phyloP scores from a whole-genome alignment of 2,113 vertebrate species.

The Coreoperca whiteheadi region DNA sequence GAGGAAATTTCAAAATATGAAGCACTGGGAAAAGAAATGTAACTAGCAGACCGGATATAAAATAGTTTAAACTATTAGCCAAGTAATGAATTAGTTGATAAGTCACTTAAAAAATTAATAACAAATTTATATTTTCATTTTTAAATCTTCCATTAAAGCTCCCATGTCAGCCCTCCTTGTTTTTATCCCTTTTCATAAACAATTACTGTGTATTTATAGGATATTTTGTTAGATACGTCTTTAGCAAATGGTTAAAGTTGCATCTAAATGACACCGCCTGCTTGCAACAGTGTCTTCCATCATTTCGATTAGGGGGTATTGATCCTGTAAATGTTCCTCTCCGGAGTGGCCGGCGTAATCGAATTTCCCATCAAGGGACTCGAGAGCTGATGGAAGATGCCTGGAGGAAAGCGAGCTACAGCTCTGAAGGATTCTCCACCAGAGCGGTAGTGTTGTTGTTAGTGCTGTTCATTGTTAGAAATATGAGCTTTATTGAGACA shows the following conservation, averaged over 20 bases:
- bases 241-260: neutral
- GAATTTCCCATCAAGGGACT: slow-evolving; percentile 3
- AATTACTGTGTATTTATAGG: neutral
- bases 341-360: neutral
- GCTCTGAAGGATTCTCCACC: neutral
- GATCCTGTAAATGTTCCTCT: slow-evolving; percentile 20
- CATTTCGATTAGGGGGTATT: slow-evolving; percentile 9
- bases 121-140: neutral
- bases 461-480: too few species aligned
- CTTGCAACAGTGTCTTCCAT: neutral
- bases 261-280: neutral
- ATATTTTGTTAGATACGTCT: neutral
- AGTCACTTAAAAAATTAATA: neutral
- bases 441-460: neutral
- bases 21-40: too few species aligned
- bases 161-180: neutral
- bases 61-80: neutral
- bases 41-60: too few species aligned
- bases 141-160: neutral
- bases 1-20: too few species aligned
- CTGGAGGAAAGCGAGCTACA: neutral
- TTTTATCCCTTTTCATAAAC: neutral
- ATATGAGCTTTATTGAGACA: too few species aligned
- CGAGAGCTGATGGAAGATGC: neutral
- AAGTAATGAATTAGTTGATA: too few species aligned